Evolutionary conservation across 2,888 invertebrate species (phyloP).

Genomic region (Microplitis deprimator): DNA sequence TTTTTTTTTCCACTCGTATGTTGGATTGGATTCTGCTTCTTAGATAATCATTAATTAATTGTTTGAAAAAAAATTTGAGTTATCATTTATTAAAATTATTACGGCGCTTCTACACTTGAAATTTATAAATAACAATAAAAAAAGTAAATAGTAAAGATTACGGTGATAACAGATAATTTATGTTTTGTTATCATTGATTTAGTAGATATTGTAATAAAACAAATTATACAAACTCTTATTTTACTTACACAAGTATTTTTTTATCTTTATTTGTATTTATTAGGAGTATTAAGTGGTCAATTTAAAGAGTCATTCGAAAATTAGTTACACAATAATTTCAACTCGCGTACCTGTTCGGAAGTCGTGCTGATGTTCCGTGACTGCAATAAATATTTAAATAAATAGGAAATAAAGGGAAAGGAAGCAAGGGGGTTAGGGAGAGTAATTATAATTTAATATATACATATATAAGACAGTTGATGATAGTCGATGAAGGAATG

Average conservation of each 20-base stretch:
- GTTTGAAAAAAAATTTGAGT: too few relatives aligned
- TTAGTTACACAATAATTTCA: conserved; percentile 28
- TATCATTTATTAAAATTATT: background rate
- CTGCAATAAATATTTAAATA: conserved; percentile 25
- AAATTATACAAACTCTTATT: conserved; percentile 1
- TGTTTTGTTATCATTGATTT: background rate
- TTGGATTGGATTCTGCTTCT: too few relatives aligned
- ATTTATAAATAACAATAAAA: background rate
- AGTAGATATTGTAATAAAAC: background rate
- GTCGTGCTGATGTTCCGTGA: conserved; percentile 30
- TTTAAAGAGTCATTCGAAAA: conserved; percentile 18
- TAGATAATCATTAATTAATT: too few relatives aligned
- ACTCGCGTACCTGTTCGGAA: conserved; percentile 31
- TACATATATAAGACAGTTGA: background rate
- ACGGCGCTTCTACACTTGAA: background rate
- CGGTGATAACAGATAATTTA: background rate
- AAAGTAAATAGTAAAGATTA: background rate
- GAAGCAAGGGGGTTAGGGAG: background rate
- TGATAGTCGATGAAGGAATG: background rate
- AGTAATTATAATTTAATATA: background rate
- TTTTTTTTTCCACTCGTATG: too few relatives aligned
- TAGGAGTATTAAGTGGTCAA: conserved; percentile 5
- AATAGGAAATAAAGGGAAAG: conserved; percentile 1
- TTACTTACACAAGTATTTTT: background rate
- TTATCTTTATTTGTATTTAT: conserved; percentile 7